Conservation (phyloP, 1,140 invertebrate genomes). For the Orius insidiosus region DNA sequence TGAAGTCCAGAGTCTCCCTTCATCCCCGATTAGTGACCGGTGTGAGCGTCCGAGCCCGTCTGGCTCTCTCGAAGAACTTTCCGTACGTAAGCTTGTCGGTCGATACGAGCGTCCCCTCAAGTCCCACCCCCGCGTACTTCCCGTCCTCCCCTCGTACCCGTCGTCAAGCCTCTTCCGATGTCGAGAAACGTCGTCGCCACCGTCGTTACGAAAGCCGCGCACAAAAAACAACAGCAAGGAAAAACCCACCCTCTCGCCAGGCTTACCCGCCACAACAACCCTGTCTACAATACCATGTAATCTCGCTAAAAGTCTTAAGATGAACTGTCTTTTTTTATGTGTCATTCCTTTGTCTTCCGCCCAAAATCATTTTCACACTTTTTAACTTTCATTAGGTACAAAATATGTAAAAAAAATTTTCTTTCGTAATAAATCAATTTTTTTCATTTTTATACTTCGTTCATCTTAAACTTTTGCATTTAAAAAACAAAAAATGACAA, state of each 20-base stretch:
- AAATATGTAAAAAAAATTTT: not conserved
- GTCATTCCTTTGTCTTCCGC: not conserved
- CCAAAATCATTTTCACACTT: not conserved
- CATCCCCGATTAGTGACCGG: conserved; percentile 37
- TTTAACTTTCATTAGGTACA: not conserved
- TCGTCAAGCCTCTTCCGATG: conserved; percentile 12
- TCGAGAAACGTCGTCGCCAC: conserved; percentile 35
- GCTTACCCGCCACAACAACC: conserved; percentile 56
- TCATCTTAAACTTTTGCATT: too few species aligned
- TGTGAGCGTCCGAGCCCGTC: conserved; percentile 24
- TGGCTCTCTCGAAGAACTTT: conserved; percentile 40
- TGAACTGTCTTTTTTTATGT: not conserved
- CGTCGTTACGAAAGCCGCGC: conserved; percentile 43
- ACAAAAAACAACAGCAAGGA: conserved; percentile 62
- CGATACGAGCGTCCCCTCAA: conserved; percentile 36
- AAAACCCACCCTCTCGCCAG: conserved; percentile 72
- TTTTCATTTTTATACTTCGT: conserved; percentile 6
- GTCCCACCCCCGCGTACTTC: conserved; percentile 10
- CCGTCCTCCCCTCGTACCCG: conserved; percentile 10
- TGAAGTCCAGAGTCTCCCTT: conserved; percentile 31
- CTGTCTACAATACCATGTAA: conserved; percentile 79
- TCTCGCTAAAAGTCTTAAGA: not conserved
- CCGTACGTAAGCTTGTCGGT: conserved; percentile 52
- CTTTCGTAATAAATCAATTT: not conserved
- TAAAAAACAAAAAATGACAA: too few species aligned